Percentiles rank a stretch among this genome's conserved stretches.
Evolutionary conservation across 2,797 vertebrate species (phyloP).

Genomic region (Lateolabrax maculatus): DNA sequence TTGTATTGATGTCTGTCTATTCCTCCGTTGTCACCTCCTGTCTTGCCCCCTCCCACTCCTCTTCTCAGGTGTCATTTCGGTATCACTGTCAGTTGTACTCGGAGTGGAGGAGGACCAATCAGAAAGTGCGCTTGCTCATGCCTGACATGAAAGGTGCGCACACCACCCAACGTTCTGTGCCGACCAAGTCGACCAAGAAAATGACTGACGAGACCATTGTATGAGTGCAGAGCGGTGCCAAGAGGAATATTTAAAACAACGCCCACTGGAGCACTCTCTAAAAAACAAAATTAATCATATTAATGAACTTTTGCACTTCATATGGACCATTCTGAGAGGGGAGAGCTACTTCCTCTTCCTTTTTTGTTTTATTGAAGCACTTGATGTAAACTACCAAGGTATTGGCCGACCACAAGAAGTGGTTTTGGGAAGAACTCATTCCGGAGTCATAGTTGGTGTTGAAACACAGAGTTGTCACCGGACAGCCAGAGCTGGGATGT

Average conservation of each 20-base stretch:
- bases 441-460: slow-evolving; percentile 64
- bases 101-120: slow-evolving; percentile 98
- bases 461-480: slow-evolving; percentile 49
- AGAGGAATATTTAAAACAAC: slow-evolving; percentile 69
- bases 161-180: slow-evolving; percentile 89
- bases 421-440: slow-evolving; percentile 73
- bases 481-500: slow-evolving; percentile 61
- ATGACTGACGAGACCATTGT: slow-evolving; percentile 94
- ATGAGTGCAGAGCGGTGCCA: slow-evolving; percentile 83
- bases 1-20: slow-evolving; percentile 46
- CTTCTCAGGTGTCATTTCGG: slow-evolving; percentile 93
- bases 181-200: slow-evolving; percentile 94
- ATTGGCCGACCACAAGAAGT: slow-evolving; percentile 63
- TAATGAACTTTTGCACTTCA: slow-evolving; percentile 83
- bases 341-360: slow-evolving; percentile 54
- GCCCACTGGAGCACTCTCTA: slow-evolving; percentile 69
- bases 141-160: slow-evolving; percentile 87
- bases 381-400: slow-evolving; percentile 77
- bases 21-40: slow-evolving; percentile 15
- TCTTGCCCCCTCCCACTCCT: not conserved
- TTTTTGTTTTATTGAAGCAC: slow-evolving; percentile 78
- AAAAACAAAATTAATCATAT: slow-evolving; percentile 72
- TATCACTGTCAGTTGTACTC: slow-evolving; percentile 99
- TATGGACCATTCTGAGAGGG: slow-evolving; percentile 73
- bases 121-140: slow-evolving; percentile 95